Evolutionary conservation across 1,140 invertebrate species (phyloP), one percentile per base, ranked within the genome.

Genomic region (Gryllus bimaculatus): DNA sequence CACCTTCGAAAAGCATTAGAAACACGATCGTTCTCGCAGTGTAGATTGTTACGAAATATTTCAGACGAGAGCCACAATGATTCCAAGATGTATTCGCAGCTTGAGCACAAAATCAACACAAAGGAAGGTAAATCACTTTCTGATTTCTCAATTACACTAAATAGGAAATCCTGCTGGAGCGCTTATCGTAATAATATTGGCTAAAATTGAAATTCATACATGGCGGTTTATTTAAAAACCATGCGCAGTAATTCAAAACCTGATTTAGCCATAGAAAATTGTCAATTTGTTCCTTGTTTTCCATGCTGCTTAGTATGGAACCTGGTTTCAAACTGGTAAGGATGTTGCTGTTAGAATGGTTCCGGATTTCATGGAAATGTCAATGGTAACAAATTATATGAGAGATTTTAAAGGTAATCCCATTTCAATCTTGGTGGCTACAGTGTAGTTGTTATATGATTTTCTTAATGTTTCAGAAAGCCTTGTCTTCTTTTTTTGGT

Each of bases 281-380:
- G 26, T 39, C 26, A 39, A 39, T 39, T 39, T 13, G 8, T 74
- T 21, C 8, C 48, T 79, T 54, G 18, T 79, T 76, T 76, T 21
- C 39, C 66, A 48, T 39, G 15, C 48, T 80, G 80, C 80, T 78
- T 21, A 81, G 81, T 80, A 48, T 80, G 81, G 79, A 74, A 78
- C 81, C 15, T 81, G 81, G 81, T 81, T 73, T 78, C 77, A 78
- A 20, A 80, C 66, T n/a, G 80, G 81, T 79, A 81, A 81, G 75
- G 81, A 81, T 81, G 75, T 81, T 26, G 81, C 77, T 18, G 74
- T 54, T 20, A 20, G 79, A 74, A 81, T 81, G 79, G 77, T 78
- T 54, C 81, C 81, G 18, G 81, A 81, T 49, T 81, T 81, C 78
- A 77, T 81, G 81, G 81, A 81, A 73, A 80, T 80, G 79, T 80